Conservation (phyloP, 2,113 vertebrate genomes). For the Jacana jacana region DNA sequence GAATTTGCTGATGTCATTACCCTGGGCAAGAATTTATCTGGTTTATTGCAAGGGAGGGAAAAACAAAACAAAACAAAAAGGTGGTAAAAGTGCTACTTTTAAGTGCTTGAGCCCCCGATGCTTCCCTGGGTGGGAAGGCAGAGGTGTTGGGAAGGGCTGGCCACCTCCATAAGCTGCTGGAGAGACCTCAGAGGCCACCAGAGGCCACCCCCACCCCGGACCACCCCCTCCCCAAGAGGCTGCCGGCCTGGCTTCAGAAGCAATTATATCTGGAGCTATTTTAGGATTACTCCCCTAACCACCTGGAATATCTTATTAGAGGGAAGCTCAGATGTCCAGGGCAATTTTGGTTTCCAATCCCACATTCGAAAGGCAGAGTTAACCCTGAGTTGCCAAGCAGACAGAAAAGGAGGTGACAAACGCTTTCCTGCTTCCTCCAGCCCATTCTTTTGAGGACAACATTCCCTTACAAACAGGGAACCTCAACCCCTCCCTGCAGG, state of each 20-base stretch:
- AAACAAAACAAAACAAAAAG: neutral
- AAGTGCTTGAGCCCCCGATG: neutral
- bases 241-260: constrained; percentile 58
- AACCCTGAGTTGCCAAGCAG: constrained; percentile 52
- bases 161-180: neutral
- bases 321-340: constrained; percentile 76
- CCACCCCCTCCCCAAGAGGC: neutral
- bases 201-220: neutral
- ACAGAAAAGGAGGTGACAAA: neutral
- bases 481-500: neutral
- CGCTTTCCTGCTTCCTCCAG: neutral
- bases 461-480: neutral
- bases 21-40: neutral
- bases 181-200: neutral
- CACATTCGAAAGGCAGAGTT: constrained; percentile 38
- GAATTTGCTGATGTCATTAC: neutral
- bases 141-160: neutral
- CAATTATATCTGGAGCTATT: constrained; percentile 73
- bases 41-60: neutral
- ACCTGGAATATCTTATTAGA: constrained; percentile 81
- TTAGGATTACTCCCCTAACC: constrained; percentile 77
- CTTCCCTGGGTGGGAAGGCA: neutral
- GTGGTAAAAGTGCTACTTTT: neutral
- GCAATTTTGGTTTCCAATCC: constrained; percentile 70
- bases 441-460: neutral